phyloP scores from a whole-genome alignment of 2,888 invertebrate species.

The Drosophila anomalata region DNA sequence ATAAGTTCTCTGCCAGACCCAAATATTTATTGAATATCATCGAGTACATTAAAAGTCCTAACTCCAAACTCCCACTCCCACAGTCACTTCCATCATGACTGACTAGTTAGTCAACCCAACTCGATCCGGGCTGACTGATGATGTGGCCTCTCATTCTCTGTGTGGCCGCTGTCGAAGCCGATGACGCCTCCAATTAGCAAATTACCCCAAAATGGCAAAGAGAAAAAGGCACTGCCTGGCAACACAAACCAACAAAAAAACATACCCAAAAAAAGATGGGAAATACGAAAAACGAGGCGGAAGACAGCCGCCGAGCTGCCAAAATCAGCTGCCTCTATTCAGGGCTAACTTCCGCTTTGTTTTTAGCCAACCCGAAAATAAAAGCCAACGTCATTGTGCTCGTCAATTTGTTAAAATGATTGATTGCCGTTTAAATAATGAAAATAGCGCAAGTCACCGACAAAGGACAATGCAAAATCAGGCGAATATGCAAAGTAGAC shows the following conservation, averaged over 20 bases:
- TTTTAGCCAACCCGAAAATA: conserved; percentile 48
- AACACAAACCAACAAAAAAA: conserved; percentile 7
- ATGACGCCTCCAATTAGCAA: conserved; percentile 80
- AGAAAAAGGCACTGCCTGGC: conserved; percentile 10
- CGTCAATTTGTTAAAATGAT: conserved; percentile 80
- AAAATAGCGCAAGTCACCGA: conserved; percentile 67
- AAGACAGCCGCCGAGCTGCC: conserved; percentile 66
- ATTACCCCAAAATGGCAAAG: conserved; percentile 66
- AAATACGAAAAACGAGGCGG: conserved; percentile 19
- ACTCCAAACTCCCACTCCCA: conserved; percentile 24
- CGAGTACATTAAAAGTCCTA: conserved; percentile 58
- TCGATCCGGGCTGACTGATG: conserved; percentile 73
- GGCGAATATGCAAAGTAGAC: conserved; percentile 30
- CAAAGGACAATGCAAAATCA: conserved; percentile 59
- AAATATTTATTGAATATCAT: conserved; percentile 70
- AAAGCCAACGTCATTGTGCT: conserved; percentile 72
- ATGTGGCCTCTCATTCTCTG: conserved; percentile 45
- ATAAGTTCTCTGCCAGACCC: conserved; percentile 20
- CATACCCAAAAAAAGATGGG: not conserved
- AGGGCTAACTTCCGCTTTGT: conserved; percentile 69
- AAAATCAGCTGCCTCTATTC: conserved; percentile 69
- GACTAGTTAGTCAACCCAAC: conserved; percentile 51
- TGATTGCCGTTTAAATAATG: conserved; percentile 79
- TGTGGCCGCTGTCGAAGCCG: conserved; percentile 52
- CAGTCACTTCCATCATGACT: conserved; percentile 24